Base-by-base conservation (phyloP, 2,888 invertebrate species). In the Brachylomia viminalis region DNA sequence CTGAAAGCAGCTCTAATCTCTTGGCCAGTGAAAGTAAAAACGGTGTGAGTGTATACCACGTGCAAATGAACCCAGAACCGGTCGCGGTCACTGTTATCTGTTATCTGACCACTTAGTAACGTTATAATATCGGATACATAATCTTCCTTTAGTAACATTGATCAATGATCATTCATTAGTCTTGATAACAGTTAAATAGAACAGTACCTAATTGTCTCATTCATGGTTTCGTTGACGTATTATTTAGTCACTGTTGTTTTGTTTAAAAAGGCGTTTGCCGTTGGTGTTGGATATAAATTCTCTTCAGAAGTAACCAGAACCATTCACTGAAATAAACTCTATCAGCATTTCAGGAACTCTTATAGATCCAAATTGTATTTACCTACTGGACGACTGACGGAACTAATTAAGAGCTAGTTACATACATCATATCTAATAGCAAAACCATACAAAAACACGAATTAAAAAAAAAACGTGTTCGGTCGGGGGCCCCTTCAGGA, bases 1-100 rank as follows among this genome's bases (percentile, higher is more conserved):
- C 38, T 38, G 52, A 72, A 59, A 82, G 79, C 65, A 67, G 49
- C 52, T 83, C 70, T 66, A 70, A 83, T 79, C 71, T 61, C 27
- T 58, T 42, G 59, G 38, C 52, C 13, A 84, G 88, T 87, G 88
- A 88, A 88, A 88, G 88, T 88, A 85, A 87, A 79, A 79, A 76
- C 65, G 72, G 56, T n/a, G 52, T 42, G 70, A 59, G 62, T 64
- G 67, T 73, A 70, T 13, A 70, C 45, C 75, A 76, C 62, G 76
- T 78, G 85, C 76, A 68, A 78, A 81, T 77, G 79, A 82, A 77
- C 77, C 79, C 78, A 38, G 72, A 81, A 84, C 88, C 80, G 84
- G 88, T 87, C 77, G 58, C 67, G 67, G 84, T 65, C 81, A 76
- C 77, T 79, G 65, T 59, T 85, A 59, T 42, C 77, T 79, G 65